phyloP scores from a whole-genome alignment of 2,888 invertebrate species.

The Leucoptera coffeella region DNA sequence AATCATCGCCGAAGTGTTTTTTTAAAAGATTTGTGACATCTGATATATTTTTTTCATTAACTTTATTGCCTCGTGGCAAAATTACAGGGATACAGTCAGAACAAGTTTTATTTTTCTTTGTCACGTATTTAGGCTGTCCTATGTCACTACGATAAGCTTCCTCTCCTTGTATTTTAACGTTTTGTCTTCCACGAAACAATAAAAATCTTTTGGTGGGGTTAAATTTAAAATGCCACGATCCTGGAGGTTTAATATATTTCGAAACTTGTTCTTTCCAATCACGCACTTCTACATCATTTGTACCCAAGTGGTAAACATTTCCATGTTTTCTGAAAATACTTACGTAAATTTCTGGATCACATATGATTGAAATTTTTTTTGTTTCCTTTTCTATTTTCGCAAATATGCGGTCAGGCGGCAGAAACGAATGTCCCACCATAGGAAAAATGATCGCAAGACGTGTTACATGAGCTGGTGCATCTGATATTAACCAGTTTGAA shows the following conservation, averaged over 20 bases:
- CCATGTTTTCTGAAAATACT: too few relatives aligned
- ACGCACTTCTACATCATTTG: too few relatives aligned
- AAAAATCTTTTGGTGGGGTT: too few relatives aligned
- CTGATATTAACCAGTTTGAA: conserved; percentile 1
- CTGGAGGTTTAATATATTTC: too few relatives aligned
- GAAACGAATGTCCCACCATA: conserved; percentile 3
- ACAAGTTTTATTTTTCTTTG: not conserved
- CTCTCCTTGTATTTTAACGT: not conserved
- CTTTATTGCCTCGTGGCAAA: conserved; percentile 1
- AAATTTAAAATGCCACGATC: too few relatives aligned
- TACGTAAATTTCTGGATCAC: not conserved
- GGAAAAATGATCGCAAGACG: conserved; percentile 2
- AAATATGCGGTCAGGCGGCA: conserved; percentile 3
- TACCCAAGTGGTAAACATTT: too few relatives aligned
- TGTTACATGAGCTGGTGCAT: not conserved
- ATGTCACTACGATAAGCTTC: not conserved
- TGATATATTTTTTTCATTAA: conserved; percentile 1
- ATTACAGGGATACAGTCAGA: not conserved
- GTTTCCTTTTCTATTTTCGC: conserved; percentile 2
- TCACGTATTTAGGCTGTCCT: not conserved
- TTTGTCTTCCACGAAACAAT: conserved; percentile 1
- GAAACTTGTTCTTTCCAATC: too few relatives aligned
- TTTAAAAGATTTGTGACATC: not conserved
- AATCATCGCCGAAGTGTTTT: not conserved
- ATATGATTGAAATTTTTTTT: not conserved